A percentile compares a stretch with the other conserved stretches of the same genome.
These are phyloP conservation scores for Leuctra nigra DNA, from an alignment of 2,888 invertebrate genomes.

Conservation along the genomic window DNA sequence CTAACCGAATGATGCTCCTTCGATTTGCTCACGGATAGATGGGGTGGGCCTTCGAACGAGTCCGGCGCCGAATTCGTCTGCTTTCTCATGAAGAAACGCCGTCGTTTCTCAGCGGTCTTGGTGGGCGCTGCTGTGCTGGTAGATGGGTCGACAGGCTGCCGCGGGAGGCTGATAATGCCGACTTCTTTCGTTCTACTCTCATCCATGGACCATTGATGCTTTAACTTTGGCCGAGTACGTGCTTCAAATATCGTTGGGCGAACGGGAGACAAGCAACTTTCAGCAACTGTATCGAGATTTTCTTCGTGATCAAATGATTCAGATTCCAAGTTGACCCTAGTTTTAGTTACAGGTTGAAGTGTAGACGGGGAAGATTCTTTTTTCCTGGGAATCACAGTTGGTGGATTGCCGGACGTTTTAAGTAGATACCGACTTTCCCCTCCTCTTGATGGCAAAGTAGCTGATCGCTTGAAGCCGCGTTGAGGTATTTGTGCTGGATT, in stretches of 20 bases:
- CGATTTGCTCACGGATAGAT: constrained; percentile 6
- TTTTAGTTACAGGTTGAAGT: constrained; percentile 8
- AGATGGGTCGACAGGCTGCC: constrained; percentile 5
- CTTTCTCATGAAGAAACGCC: constrained; percentile 36
- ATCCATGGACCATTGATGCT: constrained; percentile 32
- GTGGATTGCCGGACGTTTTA: not conserved
- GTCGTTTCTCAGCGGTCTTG: constrained; percentile 33
- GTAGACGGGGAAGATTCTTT: not conserved
- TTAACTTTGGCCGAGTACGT: constrained; percentile 28
- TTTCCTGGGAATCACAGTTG: not conserved
- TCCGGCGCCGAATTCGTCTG: constrained; percentile 40
- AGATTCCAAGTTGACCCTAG: constrained; percentile 4
- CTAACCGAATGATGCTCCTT: constrained; percentile 30
- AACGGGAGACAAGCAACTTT: constrained; percentile 21
- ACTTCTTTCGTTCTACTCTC: constrained; percentile 24
- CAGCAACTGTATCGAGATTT: constrained; percentile 26
- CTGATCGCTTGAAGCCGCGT: not conserved
- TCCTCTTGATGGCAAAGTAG: not conserved
- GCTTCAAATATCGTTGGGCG: constrained; percentile 24
- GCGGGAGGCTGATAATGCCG: not conserved
- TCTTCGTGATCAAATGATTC: constrained; percentile 29
- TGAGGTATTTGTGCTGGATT: constrained; percentile 1
- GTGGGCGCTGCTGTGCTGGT: not conserved
- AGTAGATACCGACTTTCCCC: not conserved
- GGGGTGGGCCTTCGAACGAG: constrained; percentile 34